Conservation (phyloP, 2,888 invertebrate genomes). For the Scaptomyza cyrtandrae region DNA sequence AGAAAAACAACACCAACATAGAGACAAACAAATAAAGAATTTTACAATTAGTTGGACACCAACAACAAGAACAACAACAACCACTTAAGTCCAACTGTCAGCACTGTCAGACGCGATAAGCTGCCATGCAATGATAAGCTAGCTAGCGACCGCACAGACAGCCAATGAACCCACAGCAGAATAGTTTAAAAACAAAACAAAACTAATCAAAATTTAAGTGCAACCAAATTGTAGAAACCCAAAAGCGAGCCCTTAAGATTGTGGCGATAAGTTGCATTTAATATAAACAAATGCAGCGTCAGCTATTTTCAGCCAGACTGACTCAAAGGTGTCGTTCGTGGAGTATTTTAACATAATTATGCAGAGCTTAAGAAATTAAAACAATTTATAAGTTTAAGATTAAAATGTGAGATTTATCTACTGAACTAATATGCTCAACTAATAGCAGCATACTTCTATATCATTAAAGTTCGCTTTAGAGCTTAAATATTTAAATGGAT, state of each 20-base stretch:
- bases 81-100: constrained; percentile 17
- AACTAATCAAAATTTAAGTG: constrained; percentile 31
- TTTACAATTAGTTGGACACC: constrained; percentile 28
- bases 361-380: no score
- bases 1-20: background rate
- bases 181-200: background rate
- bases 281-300: constrained; percentile 9
- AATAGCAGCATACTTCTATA: no score
- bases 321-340: no score
- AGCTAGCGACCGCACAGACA: constrained; percentile 4
- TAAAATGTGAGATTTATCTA: no score
- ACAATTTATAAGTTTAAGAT: no score
- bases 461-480: no score
- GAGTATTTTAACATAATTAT: no score
- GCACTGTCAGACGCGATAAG: constrained; percentile 22
- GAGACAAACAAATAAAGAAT: background rate
- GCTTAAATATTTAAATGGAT: no score
- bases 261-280: constrained; percentile 11
- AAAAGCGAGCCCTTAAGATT: constrained; percentile 37
- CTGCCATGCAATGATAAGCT: constrained; percentile 21
- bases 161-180: constrained; percentile 13
- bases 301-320: constrained; percentile 1
- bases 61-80: constrained; percentile 4
- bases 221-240: constrained; percentile 9
- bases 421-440: no score